Percentiles rank a stretch among this genome's conserved stretches.
Evolutionary conservation across 2,113 vertebrate species (phyloP).

Genomic region (Hepsetus odoe): DNA sequence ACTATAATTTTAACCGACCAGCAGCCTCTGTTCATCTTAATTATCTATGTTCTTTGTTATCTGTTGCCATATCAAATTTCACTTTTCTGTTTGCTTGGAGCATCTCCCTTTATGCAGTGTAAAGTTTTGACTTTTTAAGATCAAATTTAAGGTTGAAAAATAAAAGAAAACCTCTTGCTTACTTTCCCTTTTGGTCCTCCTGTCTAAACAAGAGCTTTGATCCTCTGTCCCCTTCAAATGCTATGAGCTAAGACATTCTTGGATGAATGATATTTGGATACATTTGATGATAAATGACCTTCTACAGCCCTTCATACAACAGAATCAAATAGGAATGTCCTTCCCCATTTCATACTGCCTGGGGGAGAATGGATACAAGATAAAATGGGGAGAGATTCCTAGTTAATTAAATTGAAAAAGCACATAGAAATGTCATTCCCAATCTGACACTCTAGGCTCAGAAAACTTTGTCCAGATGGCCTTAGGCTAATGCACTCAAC

Average conservation of each 20-base stretch:
- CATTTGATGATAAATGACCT: no score
- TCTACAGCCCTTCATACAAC: background rate
- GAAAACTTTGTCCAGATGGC: background rate
- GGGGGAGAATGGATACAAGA: no score
- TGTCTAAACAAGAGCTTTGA: no score
- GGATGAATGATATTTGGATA: background rate
- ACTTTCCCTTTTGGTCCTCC: background rate
- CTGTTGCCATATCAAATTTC: background rate
- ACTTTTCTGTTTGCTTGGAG: background rate
- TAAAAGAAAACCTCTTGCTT: background rate
- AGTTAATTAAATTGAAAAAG: background rate
- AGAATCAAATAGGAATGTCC: background rate
- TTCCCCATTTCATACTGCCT: no score
- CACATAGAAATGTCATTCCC: background rate
- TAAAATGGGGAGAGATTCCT: no score
- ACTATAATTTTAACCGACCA: background rate
- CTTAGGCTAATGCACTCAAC: no score
- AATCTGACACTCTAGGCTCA: background rate
- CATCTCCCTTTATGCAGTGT: background rate
- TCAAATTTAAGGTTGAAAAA: background rate
- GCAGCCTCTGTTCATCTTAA: background rate
- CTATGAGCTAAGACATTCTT: background rate
- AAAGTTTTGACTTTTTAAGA: background rate
- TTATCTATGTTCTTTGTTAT: conserved; percentile 7
- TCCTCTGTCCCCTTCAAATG: conserved; percentile 1